Conservation (phyloP, 2,888 invertebrate genomes). For the Nephrotoma guestfalica region DNA sequence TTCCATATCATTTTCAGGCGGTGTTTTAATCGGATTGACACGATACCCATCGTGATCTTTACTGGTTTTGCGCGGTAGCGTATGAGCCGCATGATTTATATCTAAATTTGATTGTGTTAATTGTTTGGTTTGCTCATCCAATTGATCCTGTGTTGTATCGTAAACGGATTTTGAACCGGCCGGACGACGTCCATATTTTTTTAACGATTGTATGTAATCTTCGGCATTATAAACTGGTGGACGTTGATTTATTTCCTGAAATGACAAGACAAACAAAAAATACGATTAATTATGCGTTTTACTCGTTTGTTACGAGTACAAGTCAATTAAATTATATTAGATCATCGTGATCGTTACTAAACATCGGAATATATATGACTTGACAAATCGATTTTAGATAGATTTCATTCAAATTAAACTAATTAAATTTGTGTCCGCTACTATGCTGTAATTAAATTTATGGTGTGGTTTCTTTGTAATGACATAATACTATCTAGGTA, state of each 20-base stretch:
- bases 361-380: background rate
- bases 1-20: slow-evolving; percentile 48
- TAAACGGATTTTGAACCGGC: slow-evolving; percentile 27
- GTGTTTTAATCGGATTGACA: slow-evolving; percentile 48
- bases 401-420: background rate
- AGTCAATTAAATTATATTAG: background rate
- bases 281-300: background rate
- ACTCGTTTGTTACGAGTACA: background rate
- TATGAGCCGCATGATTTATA: background rate
- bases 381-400: background rate
- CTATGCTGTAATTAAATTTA: background rate
- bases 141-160: slow-evolving; percentile 18
- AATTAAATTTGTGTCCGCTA: background rate
- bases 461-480: too few species aligned
- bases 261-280: background rate
- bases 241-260: slow-evolving; percentile 56
- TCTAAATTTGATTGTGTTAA: background rate
- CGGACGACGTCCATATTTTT: slow-evolving; percentile 52
- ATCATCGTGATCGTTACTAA: background rate
- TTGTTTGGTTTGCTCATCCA: background rate
- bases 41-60: slow-evolving; percentile 24
- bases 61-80: background rate
- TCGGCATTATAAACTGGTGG: slow-evolving; percentile 85
- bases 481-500: too few species aligned
- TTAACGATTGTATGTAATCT: slow-evolving; percentile 66